Evolutionary conservation across 2,888 invertebrate species (phyloP), one percentile per base, ranked within the genome.

Genomic region (Nemotelus pantherinus): DNA sequence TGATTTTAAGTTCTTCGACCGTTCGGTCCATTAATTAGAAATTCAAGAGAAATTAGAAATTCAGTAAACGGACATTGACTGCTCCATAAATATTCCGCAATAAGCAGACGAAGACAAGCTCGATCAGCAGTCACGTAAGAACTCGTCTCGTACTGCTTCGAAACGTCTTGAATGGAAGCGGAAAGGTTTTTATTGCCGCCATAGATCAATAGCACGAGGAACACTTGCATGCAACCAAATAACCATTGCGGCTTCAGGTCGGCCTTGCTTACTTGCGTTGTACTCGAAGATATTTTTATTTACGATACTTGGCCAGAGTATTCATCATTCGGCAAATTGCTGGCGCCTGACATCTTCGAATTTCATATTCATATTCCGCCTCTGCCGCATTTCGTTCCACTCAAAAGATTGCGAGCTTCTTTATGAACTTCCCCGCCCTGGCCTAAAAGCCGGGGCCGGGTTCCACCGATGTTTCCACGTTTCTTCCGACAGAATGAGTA

Each of bases 311-410:
- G 39, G 3, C 25, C 44, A 5, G 50, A 41, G 43, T n/a, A 74
- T 74, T 60, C 50, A 74, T 74, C 74, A 74, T 63, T 63, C 3
- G 63, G 41, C 47, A 63, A 77, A 79, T 77, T 50, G 75, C 79
- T 77, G 79, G 79, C 79, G 79, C 79, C 79, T 77, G 63, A 48
- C 44, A 76, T 76, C 57, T 67, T 45, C 44, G 7, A 39, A n/a
- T 9, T 48, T 50, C 43, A 53, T 43, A 43, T 25, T 43, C 9
- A 63, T 7, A 39, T 3, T 63, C 4, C 67, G 68, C 60, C 41
- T 57, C 7, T 50, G 60, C 41, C 10, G 1, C 7, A 2, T 25
- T 25, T 25, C 25, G 25, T 25, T 25, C 25, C 25, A 25, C 25
- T 25, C n/a, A n/a, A 57, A 10, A n/a, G 10, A 63, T 43, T 39